phyloP scores from a whole-genome alignment of 2,113 vertebrate species.

The Python bivittatus region DNA sequence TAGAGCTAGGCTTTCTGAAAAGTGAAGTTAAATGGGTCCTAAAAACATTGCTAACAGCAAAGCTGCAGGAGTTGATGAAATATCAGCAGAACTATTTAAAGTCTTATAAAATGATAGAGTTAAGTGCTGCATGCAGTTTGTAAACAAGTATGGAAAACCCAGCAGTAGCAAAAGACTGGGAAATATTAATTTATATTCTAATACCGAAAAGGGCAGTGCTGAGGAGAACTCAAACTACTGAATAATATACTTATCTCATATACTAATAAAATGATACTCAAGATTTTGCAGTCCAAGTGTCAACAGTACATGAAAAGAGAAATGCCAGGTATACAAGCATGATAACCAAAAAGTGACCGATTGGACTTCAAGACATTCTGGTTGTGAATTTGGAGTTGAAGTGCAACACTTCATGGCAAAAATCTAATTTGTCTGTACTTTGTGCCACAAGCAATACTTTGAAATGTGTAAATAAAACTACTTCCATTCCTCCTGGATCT shows the following conservation, averaged over 20 bases:
- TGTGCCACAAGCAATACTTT: neutral
- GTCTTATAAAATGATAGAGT: neutral
- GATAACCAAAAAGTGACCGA: neutral
- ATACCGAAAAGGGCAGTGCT: neutral
- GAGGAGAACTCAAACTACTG: neutral
- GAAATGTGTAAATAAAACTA: neutral
- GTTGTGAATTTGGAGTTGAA: neutral
- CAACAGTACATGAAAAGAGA: neutral
- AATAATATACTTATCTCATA: too few relatives aligned
- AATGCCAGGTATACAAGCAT: neutral
- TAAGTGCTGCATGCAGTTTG: too few relatives aligned
- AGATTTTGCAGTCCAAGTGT: neutral
- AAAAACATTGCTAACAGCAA: neutral
- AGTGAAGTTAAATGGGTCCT: neutral
- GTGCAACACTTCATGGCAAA: neutral
- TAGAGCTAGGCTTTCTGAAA: neutral
- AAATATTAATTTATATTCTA: too few relatives aligned
- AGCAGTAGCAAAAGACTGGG: too few relatives aligned
- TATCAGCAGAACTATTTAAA: neutral
- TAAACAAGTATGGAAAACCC: too few relatives aligned
- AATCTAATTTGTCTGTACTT: neutral
- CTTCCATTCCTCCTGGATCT: neutral
- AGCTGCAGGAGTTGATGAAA: neutral
- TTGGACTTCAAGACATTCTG: neutral
- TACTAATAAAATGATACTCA: neutral